Evolutionary conservation across 2,797 vertebrate species (phyloP).

Genomic region (Crenichthys baileyi): DNA sequence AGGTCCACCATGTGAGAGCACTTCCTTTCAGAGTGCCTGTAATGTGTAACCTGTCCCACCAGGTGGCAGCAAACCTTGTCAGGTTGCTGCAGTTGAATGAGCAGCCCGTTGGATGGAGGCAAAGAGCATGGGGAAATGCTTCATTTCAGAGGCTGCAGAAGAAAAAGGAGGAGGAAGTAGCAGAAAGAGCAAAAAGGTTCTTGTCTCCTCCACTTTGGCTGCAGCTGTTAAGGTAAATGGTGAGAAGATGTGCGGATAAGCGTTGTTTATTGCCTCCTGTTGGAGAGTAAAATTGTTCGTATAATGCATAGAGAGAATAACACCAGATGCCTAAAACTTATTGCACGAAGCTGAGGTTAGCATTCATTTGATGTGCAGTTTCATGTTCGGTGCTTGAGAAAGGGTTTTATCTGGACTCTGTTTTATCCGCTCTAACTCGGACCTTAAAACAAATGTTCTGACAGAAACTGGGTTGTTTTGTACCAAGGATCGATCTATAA

Average conservation of each 20-base stretch:
- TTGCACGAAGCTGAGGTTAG: not conserved
- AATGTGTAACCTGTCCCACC: conserved; percentile 14
- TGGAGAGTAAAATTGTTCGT: not conserved
- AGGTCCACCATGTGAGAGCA: not conserved
- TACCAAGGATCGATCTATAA: not conserved
- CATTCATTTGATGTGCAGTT: not conserved
- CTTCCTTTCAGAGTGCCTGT: not conserved
- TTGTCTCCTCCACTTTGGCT: no score
- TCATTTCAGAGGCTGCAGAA: no score
- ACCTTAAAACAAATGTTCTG: not conserved
- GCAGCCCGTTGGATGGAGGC: conserved; percentile 39
- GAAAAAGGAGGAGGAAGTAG: no score
- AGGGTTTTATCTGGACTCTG: not conserved
- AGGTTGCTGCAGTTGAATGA: conserved; percentile 13
- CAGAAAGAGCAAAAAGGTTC: not conserved
- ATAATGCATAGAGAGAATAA: not conserved
- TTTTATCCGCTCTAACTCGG: not conserved
- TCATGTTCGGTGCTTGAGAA: not conserved
- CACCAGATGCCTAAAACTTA: not conserved
- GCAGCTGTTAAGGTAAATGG: not conserved
- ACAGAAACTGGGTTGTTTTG: not conserved
- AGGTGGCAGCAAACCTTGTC: conserved; percentile 40
- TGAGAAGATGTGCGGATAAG: not conserved
- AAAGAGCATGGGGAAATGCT: not conserved
- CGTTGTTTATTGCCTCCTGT: not conserved